Conservation (phyloP, 2,888 invertebrate species). For the Taphrorychus bicolor region DNA sequence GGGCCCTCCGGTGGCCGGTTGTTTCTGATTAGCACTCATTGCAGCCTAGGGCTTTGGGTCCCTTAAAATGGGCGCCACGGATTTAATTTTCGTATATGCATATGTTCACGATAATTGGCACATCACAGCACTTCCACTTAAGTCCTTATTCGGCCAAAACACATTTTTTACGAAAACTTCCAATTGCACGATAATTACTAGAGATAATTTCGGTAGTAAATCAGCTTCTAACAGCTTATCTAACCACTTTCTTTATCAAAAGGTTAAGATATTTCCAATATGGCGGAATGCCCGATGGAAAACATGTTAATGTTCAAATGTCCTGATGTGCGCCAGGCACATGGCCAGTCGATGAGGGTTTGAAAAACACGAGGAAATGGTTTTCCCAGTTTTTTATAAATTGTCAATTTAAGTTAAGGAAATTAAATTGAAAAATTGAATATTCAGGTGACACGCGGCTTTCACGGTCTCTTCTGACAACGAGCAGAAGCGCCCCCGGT, state of each 20-base stretch:
- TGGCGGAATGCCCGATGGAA: slow-evolving; percentile 61
- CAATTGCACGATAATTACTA: slow-evolving; percentile 5
- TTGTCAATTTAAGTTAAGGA: slow-evolving; percentile 57
- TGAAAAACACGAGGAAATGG: slow-evolving; percentile 17
- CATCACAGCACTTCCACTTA: slow-evolving; percentile 54
- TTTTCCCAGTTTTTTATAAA: slow-evolving; percentile 46
- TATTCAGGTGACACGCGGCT: slow-evolving; percentile 61
- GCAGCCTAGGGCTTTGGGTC: slow-evolving; percentile 67
- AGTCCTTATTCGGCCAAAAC: slow-evolving; percentile 46
- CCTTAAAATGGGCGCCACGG: slow-evolving; percentile 68
- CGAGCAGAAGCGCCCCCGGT: not conserved
- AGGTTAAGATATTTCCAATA: slow-evolving; percentile 61
- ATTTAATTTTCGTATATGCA: slow-evolving; percentile 56
- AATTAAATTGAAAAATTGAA: slow-evolving; percentile 53
- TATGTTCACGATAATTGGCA: slow-evolving; percentile 56
- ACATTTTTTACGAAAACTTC: slow-evolving; percentile 43
- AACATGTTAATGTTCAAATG: slow-evolving; percentile 40
- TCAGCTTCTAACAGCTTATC: slow-evolving; percentile 41
- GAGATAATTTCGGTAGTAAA: slow-evolving; percentile 15
- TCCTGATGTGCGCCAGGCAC: slow-evolving; percentile 41
- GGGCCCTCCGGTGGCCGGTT: slow-evolving; percentile 68
- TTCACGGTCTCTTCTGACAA: slow-evolving; percentile 57
- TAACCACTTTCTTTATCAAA: slow-evolving; percentile 56
- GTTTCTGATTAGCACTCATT: slow-evolving; percentile 73
- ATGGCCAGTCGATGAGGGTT: slow-evolving; percentile 18